These are phyloP conservation scores for Frankliniella fusca DNA, from an alignment of 2,888 invertebrate genomes.

Conservation along the genomic window DNA sequence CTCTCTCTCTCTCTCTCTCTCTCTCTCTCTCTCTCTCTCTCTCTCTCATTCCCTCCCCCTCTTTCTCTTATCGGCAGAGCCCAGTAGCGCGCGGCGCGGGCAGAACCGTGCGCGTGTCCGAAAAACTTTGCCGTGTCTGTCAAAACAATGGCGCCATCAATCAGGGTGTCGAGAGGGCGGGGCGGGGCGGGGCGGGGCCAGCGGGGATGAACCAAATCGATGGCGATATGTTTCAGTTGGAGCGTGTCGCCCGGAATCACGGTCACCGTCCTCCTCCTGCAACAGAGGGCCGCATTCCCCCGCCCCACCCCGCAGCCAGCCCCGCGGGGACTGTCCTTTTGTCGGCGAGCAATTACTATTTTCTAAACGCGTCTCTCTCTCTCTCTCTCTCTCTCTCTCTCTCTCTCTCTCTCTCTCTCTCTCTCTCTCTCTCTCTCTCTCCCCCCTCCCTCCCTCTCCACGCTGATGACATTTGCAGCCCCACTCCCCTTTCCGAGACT, in stretches of 20 bases:
- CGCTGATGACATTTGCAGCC: conserved; percentile 34
- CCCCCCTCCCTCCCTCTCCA: neutral
- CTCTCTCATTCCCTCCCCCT: too few relatives aligned
- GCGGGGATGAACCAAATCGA: conserved; percentile 38
- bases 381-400: neutral
- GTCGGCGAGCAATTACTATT: neutral
- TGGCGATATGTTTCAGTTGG: conserved; percentile 40
- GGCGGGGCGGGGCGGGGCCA: neutral
- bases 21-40: too few relatives aligned
- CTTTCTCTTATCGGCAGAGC: neutral
- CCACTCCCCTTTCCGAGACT: conserved; percentile 28
- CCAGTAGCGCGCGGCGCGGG: neutral
- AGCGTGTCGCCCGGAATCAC: conserved; percentile 36
- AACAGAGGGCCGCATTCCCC: too few relatives aligned
- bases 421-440: neutral
- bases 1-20: too few relatives aligned
- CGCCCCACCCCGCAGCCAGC: too few relatives aligned
- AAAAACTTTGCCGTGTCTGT: conserved; percentile 32
- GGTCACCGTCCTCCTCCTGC: conserved; percentile 9
- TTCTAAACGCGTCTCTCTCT: neutral
- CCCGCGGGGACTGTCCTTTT: neutral
- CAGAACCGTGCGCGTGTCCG: neutral
- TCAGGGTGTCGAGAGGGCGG: conserved; percentile 30
- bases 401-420: neutral
- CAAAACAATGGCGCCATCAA: conserved; percentile 39